Base-by-base conservation (phyloP, 2,888 invertebrate species). In the Drosophila hamatofila region DNA sequence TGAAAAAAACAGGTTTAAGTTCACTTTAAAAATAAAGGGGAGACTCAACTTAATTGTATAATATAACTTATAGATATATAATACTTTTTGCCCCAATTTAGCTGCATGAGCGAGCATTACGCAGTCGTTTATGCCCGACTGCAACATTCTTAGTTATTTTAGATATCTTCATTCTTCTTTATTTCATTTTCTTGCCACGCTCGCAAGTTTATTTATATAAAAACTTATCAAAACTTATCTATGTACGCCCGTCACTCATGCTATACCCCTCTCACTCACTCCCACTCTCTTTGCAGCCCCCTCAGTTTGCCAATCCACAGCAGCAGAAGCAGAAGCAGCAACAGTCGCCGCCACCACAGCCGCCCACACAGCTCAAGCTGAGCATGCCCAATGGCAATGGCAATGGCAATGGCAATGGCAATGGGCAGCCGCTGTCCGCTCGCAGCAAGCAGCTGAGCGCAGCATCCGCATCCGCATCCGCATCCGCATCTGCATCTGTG, bases 291-390 rank as follows among this genome's bases (percentile, higher is more conserved):
- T 9, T 83, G 52, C 70, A 92, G 92, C 92, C 92, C 12, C 92
- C 92, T 44, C 88, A 92, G 73, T 92, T 92, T 72, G 92, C 92
- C 58, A 92, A 92, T 80, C 80, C 88, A 4, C 78, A 83, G 61
- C 75, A 76, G 27, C 48, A 27, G 8, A 7, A 25, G 48, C 42
- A 73, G 39, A 65, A 66, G 25, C 65, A 75, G 46, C 46, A 8
- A 30, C n/a, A 27, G 48, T 12, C n/a, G 62, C 61, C 76, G 65
- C 55, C 46, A 16, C 25, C 79, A 8, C 33, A 23, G 65, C 71
- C 77, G 33, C 64, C 14, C 35, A 12, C 27, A 9, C 54, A 77
- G 44, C 68, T 81, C 11, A 85, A 74, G 46, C 76, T 70, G 1
- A 70, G 9, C 54, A 18, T 57, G 11, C 18, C 48, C 30, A 49